A percentile compares a stretch with the other conserved stretches of the same genome.
These are phyloP conservation scores for Nycticebus coucang DNA, from an alignment of 2,113 vertebrate species.

Conservation along the genomic window DNA sequence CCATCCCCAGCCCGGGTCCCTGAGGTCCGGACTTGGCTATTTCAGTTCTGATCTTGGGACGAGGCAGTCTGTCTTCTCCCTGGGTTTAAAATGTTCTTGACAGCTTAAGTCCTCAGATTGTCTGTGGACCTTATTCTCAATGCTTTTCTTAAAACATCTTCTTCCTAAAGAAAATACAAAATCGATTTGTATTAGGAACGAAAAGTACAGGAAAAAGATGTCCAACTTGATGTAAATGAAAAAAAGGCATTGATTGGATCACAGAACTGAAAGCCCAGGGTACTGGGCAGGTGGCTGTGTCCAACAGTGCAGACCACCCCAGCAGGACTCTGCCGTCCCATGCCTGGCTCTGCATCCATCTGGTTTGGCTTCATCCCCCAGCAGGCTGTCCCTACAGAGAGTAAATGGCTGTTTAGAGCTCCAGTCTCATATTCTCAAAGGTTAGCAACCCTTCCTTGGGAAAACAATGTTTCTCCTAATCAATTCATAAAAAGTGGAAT, in stretches of 20 bases:
- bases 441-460: background rate
- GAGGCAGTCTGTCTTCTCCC: background rate
- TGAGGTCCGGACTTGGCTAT: rapidly evolving
- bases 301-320: rapidly evolving
- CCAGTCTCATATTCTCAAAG: rapidly evolving
- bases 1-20: rapidly evolving
- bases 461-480: background rate
- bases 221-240: background rate
- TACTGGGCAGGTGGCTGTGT: rapidly evolving
- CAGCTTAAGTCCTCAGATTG: background rate
- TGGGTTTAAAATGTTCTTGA: rapidly evolving
- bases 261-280: background rate
- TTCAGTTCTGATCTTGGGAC: background rate
- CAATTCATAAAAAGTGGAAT: background rate
- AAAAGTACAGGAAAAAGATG: background rate
- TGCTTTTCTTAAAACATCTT: background rate
- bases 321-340: rapidly evolving
- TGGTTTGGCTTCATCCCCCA: rapidly evolving
- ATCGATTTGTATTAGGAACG: background rate
- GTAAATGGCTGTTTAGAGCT: background rate
- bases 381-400: rapidly evolving
- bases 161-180: background rate
- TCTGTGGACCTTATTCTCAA: rapidly evolving
- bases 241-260: too few relatives aligned
- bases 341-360: background rate